Conservation (phyloP, 2,888 invertebrate genomes). For the Neoitamus cyanurus region DNA sequence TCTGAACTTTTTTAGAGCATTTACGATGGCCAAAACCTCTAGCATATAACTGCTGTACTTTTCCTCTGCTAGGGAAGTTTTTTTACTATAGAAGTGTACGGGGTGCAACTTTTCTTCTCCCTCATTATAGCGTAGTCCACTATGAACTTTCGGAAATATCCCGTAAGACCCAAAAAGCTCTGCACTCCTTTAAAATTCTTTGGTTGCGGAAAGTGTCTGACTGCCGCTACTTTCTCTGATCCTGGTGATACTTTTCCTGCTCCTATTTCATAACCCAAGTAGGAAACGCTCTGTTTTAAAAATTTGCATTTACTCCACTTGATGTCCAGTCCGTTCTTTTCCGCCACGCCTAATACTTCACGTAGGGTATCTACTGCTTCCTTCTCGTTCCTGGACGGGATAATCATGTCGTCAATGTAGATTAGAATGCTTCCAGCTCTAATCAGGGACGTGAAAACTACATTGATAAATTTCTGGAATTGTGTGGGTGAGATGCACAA, state of each 20-base stretch:
- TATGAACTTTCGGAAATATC: too few relatives aligned
- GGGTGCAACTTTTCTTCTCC: too few relatives aligned
- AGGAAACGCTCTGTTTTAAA: neutral
- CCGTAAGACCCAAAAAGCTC: too few relatives aligned
- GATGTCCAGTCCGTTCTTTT: neutral
- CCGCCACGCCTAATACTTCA: neutral
- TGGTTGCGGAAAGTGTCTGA: neutral
- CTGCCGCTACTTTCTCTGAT: neutral
- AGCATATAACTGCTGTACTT: neutral
- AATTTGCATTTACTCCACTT: neutral
- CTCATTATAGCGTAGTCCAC: too few relatives aligned
- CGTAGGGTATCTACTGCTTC: neutral
- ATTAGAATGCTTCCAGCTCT: neutral
- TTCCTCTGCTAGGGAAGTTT: neutral
- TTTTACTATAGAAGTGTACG: neutral
- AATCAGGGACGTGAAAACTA: neutral
- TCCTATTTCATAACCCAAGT: neutral
- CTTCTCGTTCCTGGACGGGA: neutral
- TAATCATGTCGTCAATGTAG: neutral
- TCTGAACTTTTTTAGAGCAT: neutral
- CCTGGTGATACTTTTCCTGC: neutral
- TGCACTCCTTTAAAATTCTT: neutral
- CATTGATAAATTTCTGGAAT: neutral
- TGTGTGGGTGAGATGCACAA: neutral
- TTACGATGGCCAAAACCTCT: neutral